These are phyloP conservation scores for Eulemur coronatus DNA, from an alignment of 2,797 vertebrate species.

Conservation along the genomic window DNA sequence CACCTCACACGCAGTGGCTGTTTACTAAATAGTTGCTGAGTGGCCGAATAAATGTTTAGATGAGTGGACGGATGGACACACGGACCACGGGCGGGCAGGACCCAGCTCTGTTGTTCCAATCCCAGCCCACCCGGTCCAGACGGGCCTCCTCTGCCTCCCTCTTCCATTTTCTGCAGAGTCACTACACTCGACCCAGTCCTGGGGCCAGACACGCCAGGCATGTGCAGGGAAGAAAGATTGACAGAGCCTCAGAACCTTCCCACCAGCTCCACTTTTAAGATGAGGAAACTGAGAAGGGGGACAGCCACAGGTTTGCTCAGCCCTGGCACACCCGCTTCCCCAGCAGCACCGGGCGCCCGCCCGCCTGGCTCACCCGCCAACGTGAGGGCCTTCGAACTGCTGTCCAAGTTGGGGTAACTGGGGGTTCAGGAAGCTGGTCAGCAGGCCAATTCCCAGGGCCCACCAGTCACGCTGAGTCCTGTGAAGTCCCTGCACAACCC, in stretches of 20 bases:
- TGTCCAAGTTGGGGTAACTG: background rate
- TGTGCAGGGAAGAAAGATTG: background rate
- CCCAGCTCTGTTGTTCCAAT: background rate
- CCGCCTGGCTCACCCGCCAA: background rate
- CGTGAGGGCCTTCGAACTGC: background rate
- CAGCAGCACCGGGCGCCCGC: background rate
- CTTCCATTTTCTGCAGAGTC: conserved; percentile 11
- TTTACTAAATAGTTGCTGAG: background rate
- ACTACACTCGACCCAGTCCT: background rate
- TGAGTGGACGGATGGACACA: background rate
- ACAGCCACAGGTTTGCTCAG: background rate
- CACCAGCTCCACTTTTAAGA: background rate
- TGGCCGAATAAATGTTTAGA: background rate
- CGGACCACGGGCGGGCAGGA: fast-evolving
- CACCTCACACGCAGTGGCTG: background rate
- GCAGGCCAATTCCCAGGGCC: background rate
- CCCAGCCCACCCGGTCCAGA: background rate
- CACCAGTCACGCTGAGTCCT: background rate
- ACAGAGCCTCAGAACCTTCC: background rate
- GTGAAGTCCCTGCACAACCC: no score
- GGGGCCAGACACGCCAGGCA: background rate
- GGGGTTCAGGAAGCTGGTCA: background rate
- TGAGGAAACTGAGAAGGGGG: background rate
- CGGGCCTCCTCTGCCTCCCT: fast-evolving
- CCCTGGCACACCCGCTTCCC: background rate